Evolutionary conservation across 2,888 invertebrate genomes (phyloP).

Genomic region (Cheilosia vulpina): DNA sequence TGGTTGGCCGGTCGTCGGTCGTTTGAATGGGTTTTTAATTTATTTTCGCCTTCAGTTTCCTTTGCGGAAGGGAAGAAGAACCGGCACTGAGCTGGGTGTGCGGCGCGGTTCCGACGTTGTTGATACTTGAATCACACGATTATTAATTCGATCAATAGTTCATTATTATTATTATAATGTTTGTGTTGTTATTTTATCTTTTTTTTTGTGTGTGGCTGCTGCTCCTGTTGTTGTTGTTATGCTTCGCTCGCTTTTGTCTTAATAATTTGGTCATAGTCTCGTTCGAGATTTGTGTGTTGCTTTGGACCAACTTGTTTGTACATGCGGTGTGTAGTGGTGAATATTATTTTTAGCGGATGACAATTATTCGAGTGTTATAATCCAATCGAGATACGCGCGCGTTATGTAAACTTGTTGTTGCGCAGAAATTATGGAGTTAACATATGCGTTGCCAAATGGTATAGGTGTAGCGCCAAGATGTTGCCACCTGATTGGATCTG

Average conservation of each 20-base stretch:
- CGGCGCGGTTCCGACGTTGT: conserved; percentile 35
- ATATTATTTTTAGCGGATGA: conserved; percentile 66
- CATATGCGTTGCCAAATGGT: conserved; percentile 17
- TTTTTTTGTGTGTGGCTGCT: neutral
- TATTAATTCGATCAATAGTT: conserved; percentile 73
- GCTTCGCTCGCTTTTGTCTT: neutral
- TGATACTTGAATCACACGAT: conserved; percentile 72
- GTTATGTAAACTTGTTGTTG: conserved; percentile 58
- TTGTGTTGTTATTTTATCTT: conserved; percentile 11
- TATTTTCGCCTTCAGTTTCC: conserved; percentile 74
- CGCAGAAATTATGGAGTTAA: conserved; percentile 32
- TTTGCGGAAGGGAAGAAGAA: conserved; percentile 70
- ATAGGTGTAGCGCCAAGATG: conserved; percentile 28
- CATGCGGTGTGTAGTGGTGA: neutral
- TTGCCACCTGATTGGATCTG: neutral
- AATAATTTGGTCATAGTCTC: conserved; percentile 8
- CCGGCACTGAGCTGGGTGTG: conserved; percentile 42
- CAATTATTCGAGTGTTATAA: conserved; percentile 67
- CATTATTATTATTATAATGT: conserved; percentile 49
- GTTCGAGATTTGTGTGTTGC: conserved; percentile 9
- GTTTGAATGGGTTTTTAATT: conserved; percentile 71
- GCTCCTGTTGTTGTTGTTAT: conserved; percentile 9
- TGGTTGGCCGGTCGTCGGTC: neutral
- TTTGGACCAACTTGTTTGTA: neutral
- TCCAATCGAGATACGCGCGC: conserved; percentile 60